A percentile compares a stretch with the other conserved stretches of the same genome.
Conservation (phyloP, 2,113 vertebrate species). For the Anolis sagrei region DNA sequence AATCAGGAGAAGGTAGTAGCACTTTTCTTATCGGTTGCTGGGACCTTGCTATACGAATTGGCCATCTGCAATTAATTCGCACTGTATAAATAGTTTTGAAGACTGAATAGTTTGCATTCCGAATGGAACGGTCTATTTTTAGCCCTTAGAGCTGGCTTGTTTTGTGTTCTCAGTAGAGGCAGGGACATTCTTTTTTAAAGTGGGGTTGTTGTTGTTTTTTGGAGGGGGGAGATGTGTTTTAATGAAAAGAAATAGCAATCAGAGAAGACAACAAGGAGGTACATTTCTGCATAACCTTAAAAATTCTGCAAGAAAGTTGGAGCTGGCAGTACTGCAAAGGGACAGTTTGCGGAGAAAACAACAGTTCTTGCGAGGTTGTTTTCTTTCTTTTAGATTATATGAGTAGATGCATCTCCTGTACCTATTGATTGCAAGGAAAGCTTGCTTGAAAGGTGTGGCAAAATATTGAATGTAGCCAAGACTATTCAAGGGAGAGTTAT, state of each 20-base stretch:
- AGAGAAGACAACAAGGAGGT: conserved; percentile 73
- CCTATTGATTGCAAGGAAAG: conserved; percentile 30
- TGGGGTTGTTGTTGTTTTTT: conserved; percentile 22
- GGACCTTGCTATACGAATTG: conserved; percentile 64
- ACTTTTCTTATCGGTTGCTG: conserved; percentile 58
- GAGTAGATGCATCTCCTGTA: conserved; percentile 23
- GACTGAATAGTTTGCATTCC: conserved; percentile 70
- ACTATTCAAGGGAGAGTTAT: conserved; percentile 8
- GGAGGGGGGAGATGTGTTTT: conserved; percentile 44
- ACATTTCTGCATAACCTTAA: conserved; percentile 55
- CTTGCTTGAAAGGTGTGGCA: conserved; percentile 23
- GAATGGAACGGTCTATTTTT: conserved; percentile 75
- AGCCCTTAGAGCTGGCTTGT: conserved; percentile 71
- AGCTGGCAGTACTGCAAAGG: conserved; percentile 49
- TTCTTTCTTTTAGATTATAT: neutral
- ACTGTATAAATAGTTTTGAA: conserved; percentile 63
- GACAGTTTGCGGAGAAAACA: conserved; percentile 33
- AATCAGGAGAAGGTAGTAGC: conserved; percentile 39
- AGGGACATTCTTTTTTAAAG: conserved; percentile 73
- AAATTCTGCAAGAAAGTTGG: conserved; percentile 66
- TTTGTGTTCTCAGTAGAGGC: conserved; percentile 79
- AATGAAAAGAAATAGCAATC: conserved; percentile 79
- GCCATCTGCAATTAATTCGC: conserved; percentile 72
- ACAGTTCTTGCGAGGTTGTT: conserved; percentile 18
- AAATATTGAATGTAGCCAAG: conserved; percentile 21